A percentile compares a stretch with the other conserved stretches of the same genome.
Evolutionary conservation across 1,140 invertebrate species (phyloP).

Genomic region (silkworm (Bombyx mori)): DNA sequence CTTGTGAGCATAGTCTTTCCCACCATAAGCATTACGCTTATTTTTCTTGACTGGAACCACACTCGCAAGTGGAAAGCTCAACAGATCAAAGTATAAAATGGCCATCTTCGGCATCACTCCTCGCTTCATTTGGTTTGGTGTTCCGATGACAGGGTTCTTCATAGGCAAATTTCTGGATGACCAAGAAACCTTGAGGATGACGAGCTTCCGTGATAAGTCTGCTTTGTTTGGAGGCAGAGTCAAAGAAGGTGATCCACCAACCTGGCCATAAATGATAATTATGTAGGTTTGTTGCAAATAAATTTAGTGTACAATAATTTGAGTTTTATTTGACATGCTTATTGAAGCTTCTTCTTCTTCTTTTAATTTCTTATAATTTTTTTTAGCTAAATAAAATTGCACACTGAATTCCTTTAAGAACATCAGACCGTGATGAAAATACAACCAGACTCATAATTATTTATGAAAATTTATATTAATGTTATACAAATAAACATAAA

Average conservation of each 20-base stretch:
- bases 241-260: conserved; percentile 77
- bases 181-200: conserved; percentile 79
- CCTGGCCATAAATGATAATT: conserved; percentile 74
- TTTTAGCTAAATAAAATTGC: too few species aligned
- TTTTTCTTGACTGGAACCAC: conserved; percentile 78
- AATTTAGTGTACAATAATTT: too few species aligned
- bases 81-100: conserved; percentile 56
- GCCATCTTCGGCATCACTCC: conserved; percentile 70
- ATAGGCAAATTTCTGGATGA: conserved; percentile 77
- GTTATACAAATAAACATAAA: too few species aligned
- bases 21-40: conserved; percentile 66
- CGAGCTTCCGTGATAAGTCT: conserved; percentile 82
- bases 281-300: conserved; percentile 7
- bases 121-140: conserved; percentile 44
- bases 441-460: too few species aligned
- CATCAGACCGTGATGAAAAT: too few species aligned
- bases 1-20: conserved; percentile 77
- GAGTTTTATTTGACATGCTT: too few species aligned
- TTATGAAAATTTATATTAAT: too few species aligned
- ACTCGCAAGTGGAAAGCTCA: conserved; percentile 79
- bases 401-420: too few species aligned
- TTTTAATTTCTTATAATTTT: too few species aligned
- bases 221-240: conserved; percentile 78
- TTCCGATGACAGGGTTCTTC: conserved; percentile 72
- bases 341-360: too few species aligned